phyloP scores from a whole-genome alignment of 2,888 invertebrate genomes.

The Ecliptopera silaceata region DNA sequence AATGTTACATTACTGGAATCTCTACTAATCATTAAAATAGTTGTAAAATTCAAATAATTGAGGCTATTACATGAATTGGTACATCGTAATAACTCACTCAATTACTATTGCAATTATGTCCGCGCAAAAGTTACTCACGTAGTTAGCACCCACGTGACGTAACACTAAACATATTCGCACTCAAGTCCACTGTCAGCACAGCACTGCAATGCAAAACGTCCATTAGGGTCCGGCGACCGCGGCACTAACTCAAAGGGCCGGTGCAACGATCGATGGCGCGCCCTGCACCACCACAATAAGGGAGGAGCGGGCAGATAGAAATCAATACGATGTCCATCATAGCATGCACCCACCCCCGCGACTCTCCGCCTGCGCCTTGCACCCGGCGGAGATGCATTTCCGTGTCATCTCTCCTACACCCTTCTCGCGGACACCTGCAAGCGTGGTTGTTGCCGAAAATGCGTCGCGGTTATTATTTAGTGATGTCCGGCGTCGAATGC shows the following conservation, averaged over 20 bases:
- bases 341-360: conserved; percentile 85
- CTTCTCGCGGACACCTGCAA: conserved; percentile 48
- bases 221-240: conserved; percentile 60
- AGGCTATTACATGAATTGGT: conserved; percentile 27
- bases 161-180: conserved; percentile 52
- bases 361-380: conserved; percentile 79
- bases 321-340: conserved; percentile 84
- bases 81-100: conserved; percentile 31
- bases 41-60: conserved; percentile 28
- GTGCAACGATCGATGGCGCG: conserved; percentile 80
- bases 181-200: conserved; percentile 57
- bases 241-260: conserved; percentile 63
- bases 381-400: conserved; percentile 77
- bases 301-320: conserved; percentile 83
- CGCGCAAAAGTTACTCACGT: conserved; percentile 43
- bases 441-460: conserved; percentile 42
- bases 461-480: conserved; percentile 52
- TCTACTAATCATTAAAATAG: neutral
- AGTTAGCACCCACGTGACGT: conserved; percentile 63
- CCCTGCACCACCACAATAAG: conserved; percentile 79
- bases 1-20: neutral
- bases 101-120: conserved; percentile 23
- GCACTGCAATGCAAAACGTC: conserved; percentile 53
- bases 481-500: conserved; percentile 73
- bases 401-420: conserved; percentile 62